Evolutionary conservation across 2,888 invertebrate species (phyloP).

Genomic region (Bombylius major): DNA sequence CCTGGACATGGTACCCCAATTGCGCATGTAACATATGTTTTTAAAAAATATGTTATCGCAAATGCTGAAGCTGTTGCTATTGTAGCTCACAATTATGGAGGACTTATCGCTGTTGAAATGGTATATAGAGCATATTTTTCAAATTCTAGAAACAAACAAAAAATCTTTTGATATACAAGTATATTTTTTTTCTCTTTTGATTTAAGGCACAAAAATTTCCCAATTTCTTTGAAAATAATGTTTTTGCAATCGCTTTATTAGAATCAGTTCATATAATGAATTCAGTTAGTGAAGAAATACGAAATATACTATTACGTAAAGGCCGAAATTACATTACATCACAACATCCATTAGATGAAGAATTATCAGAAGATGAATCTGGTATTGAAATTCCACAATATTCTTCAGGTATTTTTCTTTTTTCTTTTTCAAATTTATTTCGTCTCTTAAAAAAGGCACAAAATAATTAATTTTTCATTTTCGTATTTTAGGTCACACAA

Average conservation of each 20-base stretch:
- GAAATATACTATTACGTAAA: slow-evolving; percentile 20
- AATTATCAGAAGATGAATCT: slow-evolving; percentile 23
- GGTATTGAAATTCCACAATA: no score
- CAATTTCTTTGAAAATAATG: slow-evolving; percentile 48
- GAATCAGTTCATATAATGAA: slow-evolving; percentile 55
- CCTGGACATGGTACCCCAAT: slow-evolving; percentile 45
- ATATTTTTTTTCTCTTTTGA: background rate
- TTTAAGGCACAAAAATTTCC: slow-evolving; percentile 39
- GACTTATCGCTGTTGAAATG: slow-evolving; percentile 50
- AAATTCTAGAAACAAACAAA: no score
- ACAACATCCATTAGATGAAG: slow-evolving; percentile 41
- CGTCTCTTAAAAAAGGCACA: no score
- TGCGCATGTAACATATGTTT: slow-evolving; percentile 53
- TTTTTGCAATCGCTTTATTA: slow-evolving; percentile 63
- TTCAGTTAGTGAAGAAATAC: slow-evolving; percentile 16
- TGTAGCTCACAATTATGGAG: slow-evolving; percentile 72
- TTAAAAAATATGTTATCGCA: slow-evolving; percentile 50
- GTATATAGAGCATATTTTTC: slow-evolving; percentile 24
- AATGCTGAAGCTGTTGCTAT: slow-evolving; percentile 52
- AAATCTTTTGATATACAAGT: no score
- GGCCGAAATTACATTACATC: slow-evolving; percentile 52
- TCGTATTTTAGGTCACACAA: no score
- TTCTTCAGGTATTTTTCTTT: no score
- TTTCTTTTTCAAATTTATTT: no score
- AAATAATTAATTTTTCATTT: no score